Conservation (phyloP, 2,888 invertebrate species). For the Lamproptera curius region DNA sequence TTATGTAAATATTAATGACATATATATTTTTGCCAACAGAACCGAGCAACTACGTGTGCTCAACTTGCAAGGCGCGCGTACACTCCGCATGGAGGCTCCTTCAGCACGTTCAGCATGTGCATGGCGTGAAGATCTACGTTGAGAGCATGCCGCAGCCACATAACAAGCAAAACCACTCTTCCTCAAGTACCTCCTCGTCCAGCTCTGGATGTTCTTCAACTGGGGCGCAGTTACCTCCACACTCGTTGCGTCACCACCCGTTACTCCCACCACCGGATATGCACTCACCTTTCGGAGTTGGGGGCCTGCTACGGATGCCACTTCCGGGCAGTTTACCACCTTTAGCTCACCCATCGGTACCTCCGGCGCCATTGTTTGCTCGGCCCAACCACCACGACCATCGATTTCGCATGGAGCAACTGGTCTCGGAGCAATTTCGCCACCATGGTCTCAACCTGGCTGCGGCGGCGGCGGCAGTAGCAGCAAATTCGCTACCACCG, state of each 20-base stretch:
- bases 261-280: conserved; percentile 84
- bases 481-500: conserved; percentile 79
- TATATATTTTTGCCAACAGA: conserved; percentile 80
- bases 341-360: conserved; percentile 83
- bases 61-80: conserved; percentile 93
- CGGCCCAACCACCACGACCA: conserved; percentile 88
- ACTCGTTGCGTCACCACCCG: conserved; percentile 82
- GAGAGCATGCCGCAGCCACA: conserved; percentile 76
- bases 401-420: conserved; percentile 89
- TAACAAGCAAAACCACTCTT: conserved; percentile 75
- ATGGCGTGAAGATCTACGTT: conserved; percentile 95
- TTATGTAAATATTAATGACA: conserved; percentile 28
- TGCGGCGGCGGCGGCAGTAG: conserved; percentile 85
- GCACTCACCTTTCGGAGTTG: conserved; percentile 86
- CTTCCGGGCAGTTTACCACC: conserved; percentile 81
- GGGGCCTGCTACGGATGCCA: conserved; percentile 86
- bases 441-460: conserved; percentile 88
- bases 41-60: conserved; percentile 95
- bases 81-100: conserved; percentile 97
- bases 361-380: conserved; percentile 85
- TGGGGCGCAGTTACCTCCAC: conserved; percentile 77
- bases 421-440: conserved; percentile 89
- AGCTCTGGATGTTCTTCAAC: conserved; percentile 76
- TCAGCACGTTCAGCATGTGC: conserved; percentile 96
- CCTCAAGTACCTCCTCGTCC: conserved; percentile 77